These are phyloP conservation scores for Eristalinus sepulchralis DNA, from an alignment of 2,888 invertebrate species.

Conservation along the genomic window DNA sequence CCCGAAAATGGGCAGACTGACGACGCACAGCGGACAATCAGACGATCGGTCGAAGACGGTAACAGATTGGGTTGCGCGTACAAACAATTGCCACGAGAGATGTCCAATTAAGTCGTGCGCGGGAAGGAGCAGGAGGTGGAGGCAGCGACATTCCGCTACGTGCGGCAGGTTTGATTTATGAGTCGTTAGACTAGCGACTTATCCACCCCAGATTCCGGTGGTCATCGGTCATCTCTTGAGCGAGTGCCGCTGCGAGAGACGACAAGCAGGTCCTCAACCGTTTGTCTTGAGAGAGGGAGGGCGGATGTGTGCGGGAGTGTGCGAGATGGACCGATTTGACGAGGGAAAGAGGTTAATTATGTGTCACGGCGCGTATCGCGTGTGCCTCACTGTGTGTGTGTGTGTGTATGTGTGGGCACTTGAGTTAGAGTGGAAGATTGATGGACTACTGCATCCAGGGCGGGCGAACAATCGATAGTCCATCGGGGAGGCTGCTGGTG, in stretches of 20 bases:
- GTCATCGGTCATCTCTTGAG: not conserved
- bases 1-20: not conserved
- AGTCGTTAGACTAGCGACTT: conserved; percentile 32
- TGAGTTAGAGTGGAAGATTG: conserved; percentile 32
- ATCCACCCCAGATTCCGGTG: conserved; percentile 21
- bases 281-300: not conserved
- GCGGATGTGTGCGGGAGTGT: not conserved
- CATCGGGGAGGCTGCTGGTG: not conserved
- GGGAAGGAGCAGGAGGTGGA: not conserved
- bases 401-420: not conserved
- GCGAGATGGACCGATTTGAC: not conserved
- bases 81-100: not conserved
- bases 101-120: not conserved
- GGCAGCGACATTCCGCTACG: conserved; percentile 11
- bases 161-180: conserved; percentile 56
- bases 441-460: conserved; percentile 1
- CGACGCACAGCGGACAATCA: not conserved
- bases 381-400: not conserved
- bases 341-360: conserved; percentile 29
- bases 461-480: conserved; percentile 5
- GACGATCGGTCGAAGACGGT: not conserved
- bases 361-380: conserved; percentile 17
- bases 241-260: not conserved
- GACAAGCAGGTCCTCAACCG: not conserved
- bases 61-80: not conserved